These are phyloP conservation scores for Ooceraea biroi DNA, from an alignment of 1,140 invertebrate species.

Conservation along the genomic window DNA sequence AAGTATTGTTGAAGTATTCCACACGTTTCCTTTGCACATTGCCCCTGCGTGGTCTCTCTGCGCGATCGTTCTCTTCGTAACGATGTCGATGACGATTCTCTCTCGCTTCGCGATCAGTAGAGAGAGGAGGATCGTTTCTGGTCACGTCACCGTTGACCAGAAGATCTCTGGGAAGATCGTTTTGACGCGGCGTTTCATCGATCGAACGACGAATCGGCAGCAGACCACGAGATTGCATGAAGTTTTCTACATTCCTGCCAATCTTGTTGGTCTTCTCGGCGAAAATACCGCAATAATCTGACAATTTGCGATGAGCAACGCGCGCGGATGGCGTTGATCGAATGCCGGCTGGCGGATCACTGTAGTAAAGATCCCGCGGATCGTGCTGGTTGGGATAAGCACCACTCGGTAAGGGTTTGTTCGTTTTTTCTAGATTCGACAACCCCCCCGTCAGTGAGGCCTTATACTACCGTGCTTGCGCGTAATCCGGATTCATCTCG, in stretches of 20 bases:
- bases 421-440: constrained; percentile 84
- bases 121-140: constrained; percentile 6
- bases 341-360: constrained; percentile 27
- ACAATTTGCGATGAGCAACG: constrained; percentile 69
- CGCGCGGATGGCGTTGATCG: constrained; percentile 1
- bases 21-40: constrained; percentile 16
- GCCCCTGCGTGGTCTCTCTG: neutral
- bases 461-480: constrained; percentile 87
- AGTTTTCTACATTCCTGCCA: constrained; percentile 75
- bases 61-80: constrained; percentile 6
- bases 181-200: constrained; percentile 41
- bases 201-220: constrained; percentile 48
- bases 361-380: constrained; percentile 77
- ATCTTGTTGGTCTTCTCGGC: constrained; percentile 82
- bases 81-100: neutral
- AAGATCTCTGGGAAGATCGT: neutral
- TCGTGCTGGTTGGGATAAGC: constrained; percentile 83
- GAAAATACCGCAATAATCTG: constrained; percentile 81
- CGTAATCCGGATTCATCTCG: constrained; percentile 93
- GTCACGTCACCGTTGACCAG: constrained; percentile 56
- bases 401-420: constrained; percentile 83
- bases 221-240: constrained; percentile 74
- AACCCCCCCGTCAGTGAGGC: constrained; percentile 85
- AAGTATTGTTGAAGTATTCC: constrained; percentile 25
- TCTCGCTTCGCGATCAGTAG: neutral